Percentiles rank a stretch among this genome's conserved stretches.
phyloP scores from a whole-genome alignment of 2,113 vertebrate genomes.

The Dicrurus megarhynchus region DNA sequence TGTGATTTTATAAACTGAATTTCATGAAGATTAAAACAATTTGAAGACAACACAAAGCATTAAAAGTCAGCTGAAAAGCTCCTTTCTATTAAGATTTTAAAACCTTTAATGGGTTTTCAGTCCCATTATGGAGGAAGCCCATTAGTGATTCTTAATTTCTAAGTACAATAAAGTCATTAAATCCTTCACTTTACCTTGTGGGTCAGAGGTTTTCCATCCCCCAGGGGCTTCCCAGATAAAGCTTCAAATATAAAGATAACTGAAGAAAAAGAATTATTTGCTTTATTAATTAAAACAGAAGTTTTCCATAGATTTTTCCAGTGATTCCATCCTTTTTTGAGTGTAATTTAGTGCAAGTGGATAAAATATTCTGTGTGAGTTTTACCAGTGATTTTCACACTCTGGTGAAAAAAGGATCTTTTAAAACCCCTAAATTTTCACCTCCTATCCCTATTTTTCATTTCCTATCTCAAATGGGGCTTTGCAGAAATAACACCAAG shows the following conservation, averaged over 20 bases:
- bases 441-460: neutral
- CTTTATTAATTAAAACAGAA: neutral
- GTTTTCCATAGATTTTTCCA: neutral
- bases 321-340: neutral
- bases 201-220: slow-evolving; percentile 88
- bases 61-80: neutral
- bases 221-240: slow-evolving; percentile 86
- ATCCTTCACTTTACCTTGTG: slow-evolving; percentile 82
- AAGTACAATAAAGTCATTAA: neutral
- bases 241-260: slow-evolving; percentile 92
- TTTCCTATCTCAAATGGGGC: neutral
- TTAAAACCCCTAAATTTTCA: fast-evolving
- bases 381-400: neutral
- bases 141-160: neutral
- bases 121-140: neutral
- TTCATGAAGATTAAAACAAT: neutral
- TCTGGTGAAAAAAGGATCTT: neutral
- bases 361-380: neutral
- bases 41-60: neutral
- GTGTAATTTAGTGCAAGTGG: neutral
- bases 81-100: neutral
- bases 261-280: neutral
- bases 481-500: neutral
- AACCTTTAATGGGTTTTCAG: neutral
- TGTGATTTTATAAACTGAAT: neutral